Conservation (phyloP, 1,140 invertebrate genomes). For the Vanessa tameamea region DNA sequence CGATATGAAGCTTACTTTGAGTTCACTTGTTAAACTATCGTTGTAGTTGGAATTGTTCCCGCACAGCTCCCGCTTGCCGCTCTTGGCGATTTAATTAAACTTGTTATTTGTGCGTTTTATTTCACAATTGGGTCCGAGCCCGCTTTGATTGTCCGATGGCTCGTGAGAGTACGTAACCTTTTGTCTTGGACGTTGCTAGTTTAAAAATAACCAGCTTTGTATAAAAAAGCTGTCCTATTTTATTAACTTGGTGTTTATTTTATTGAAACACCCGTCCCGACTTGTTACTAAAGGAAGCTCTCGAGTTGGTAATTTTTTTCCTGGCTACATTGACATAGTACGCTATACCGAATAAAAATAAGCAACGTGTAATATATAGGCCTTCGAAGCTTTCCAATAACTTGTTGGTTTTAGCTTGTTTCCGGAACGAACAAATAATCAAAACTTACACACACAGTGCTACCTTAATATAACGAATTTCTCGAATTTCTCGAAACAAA, state of each 20-base stretch:
- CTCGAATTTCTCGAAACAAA: too few species aligned
- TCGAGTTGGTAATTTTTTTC: background rate
- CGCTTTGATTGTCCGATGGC: slow-evolving; percentile 68
- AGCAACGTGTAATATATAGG: too few species aligned
- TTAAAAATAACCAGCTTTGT: slow-evolving; percentile 29
- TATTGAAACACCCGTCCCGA: background rate
- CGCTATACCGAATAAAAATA: too few species aligned
- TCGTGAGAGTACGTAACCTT: slow-evolving; percentile 51
- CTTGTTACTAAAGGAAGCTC: too few species aligned
- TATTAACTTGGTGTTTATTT: background rate
- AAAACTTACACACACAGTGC: too few species aligned
- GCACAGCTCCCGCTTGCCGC: slow-evolving; percentile 46
- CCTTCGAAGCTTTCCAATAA: too few species aligned
- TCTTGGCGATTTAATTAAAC: slow-evolving; percentile 79
- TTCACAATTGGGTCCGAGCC: slow-evolving; percentile 67
- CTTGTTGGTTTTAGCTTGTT: too few species aligned
- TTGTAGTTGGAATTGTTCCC: slow-evolving; percentile 69
- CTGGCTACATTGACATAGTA: background rate
- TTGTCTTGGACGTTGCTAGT: slow-evolving; percentile 44
- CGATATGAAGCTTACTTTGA: slow-evolving; percentile 69
- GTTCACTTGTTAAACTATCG: slow-evolving; percentile 77
- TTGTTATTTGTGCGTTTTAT: slow-evolving; percentile 79
- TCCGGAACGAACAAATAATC: too few species aligned
- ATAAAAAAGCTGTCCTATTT: background rate
- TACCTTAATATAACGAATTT: too few species aligned